Evolutionary conservation across 2,888 invertebrate species (phyloP).

Genomic region (Meandrusa payeni): DNA sequence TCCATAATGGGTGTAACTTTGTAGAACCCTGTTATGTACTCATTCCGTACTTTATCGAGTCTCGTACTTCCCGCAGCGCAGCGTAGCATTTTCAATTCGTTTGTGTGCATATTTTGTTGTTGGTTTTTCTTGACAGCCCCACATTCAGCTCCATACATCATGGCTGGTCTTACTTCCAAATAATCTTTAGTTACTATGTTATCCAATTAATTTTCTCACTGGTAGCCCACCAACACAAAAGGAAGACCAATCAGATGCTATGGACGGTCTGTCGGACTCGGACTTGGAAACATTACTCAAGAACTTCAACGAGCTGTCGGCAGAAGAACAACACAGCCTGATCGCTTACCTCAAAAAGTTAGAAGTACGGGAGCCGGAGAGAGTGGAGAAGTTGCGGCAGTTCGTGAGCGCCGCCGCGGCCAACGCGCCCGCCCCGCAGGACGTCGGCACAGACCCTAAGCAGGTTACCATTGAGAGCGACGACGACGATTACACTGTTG

Average conservation of each 20-base stretch:
- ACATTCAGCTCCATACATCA: too few relatives aligned
- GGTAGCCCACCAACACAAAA: constrained; percentile 36
- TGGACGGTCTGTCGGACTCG: constrained; percentile 89
- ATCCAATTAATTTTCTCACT: constrained; percentile 6
- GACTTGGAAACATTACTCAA: constrained; percentile 90
- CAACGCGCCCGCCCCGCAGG: constrained; percentile 17
- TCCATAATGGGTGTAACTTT: too few relatives aligned
- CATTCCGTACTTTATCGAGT: too few relatives aligned
- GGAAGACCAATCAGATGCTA: constrained; percentile 64
- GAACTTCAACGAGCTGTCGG: constrained; percentile 88
- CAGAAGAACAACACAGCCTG: constrained; percentile 90
- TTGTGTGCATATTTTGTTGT: too few relatives aligned
- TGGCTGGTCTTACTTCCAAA: too few relatives aligned
- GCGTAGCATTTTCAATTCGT: too few relatives aligned
- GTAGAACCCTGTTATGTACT: too few relatives aligned
- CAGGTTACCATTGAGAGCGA: constrained; percentile 79
- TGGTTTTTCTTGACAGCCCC: too few relatives aligned
- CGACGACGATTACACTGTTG: constrained; percentile 91
- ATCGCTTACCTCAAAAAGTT: constrained; percentile 91
- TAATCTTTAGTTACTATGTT: too few relatives aligned
- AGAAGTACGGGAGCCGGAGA: constrained; percentile 86
- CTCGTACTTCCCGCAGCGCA: too few relatives aligned
- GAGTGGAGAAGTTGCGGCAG: constrained; percentile 88
- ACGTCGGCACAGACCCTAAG: constrained; percentile 9
- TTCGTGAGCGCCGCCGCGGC: constrained; percentile 83